Conservation (phyloP, 2,113 vertebrate species). For the Lichenostomus cassidix region DNA sequence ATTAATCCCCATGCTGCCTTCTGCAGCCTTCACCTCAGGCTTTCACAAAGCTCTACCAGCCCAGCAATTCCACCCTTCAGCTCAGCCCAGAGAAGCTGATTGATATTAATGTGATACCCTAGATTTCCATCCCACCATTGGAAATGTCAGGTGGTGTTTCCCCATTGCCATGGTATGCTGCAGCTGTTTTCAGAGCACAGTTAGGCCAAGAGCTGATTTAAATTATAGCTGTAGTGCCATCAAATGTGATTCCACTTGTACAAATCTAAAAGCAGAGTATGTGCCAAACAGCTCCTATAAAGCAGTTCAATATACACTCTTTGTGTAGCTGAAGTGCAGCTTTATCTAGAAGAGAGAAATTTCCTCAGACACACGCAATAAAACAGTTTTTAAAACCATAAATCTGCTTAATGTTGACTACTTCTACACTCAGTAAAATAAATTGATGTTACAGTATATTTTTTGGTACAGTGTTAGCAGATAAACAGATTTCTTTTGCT, state of each 20-base stretch:
- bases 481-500: neutral
- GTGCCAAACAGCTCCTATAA: neutral
- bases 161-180: neutral
- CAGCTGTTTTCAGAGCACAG: neutral
- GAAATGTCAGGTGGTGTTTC: neutral
- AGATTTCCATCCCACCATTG: neutral
- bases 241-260: neutral
- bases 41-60: neutral
- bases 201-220: neutral
- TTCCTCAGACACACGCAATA: neutral
- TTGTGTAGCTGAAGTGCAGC: neutral
- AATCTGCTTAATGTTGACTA: constrained; percentile 6
- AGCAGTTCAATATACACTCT: neutral
- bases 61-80: neutral
- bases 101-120: neutral
- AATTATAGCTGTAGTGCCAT: neutral
- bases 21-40: neutral
- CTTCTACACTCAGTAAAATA: neutral
- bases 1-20: neutral
- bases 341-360: neutral
- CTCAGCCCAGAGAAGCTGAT: neutral
- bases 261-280: neutral
- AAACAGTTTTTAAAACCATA: neutral
- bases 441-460: neutral
- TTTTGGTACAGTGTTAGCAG: neutral